Evolutionary conservation across 2,888 invertebrate species (phyloP), one percentile per base, ranked within the genome.

Genomic region (Brenthis ino): DNA sequence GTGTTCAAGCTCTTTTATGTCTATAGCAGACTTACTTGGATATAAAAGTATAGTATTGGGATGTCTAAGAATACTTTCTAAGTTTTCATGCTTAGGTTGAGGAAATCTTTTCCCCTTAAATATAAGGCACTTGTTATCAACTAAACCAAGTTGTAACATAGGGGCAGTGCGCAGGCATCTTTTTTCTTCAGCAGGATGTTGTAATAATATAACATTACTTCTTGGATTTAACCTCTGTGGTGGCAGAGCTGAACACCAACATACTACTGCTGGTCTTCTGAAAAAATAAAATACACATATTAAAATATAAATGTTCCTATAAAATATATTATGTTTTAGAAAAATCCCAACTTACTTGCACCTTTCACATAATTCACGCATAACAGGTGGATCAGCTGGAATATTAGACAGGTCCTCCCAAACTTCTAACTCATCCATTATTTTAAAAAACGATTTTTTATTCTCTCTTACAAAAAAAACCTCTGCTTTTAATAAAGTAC

Each of bases 151-250:
- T 77, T 95, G 94, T 48, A 99, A 90, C 97, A 99, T 99, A 13
- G 97, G 96, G 16, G 97, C 98, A 47, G 98, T 99, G 64, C 97
- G 95, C 57, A 98, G 93, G 78, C 97, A 96, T 77, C 98, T 94
- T 82, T 97, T 97, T 81, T 97, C 97, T 94, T 98, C 98, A 71
- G 97, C 98, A 14, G 98, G 98, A 91, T 98, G 98, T 86, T 98
- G 98, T 8, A 98, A 92, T 69, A 98, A 94, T 75, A 98, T 95
- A 58, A 98, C 93, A 77, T 94, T 94, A 70, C 97, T 96, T 65
- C 92, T 90, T 14, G 97, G 96, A 67, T 87, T 85, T 43, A 98
- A 81, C 57, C 95, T 95, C 65, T 94, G 93, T 65, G 94, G 89
- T 8, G 98, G 98, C 72, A 98, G 89, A 56, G 96, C 96, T 51